Conservation (phyloP, 2,113 vertebrate genomes). For the Misgurnus anguillicaudatus region DNA sequence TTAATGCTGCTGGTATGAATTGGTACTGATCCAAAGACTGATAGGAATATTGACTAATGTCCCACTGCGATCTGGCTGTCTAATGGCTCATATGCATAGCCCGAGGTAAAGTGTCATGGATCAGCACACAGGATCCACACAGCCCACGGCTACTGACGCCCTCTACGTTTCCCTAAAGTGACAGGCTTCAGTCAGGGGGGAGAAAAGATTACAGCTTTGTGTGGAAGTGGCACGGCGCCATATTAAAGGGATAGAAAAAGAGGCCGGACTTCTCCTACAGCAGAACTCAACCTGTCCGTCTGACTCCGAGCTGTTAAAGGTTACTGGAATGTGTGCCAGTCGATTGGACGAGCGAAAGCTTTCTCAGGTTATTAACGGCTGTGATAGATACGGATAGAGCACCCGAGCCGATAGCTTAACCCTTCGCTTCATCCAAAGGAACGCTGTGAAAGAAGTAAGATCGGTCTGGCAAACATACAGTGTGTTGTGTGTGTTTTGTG, state of each 20-base stretch:
- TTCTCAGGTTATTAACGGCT: conserved; percentile 57
- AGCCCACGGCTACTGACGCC: conserved; percentile 47
- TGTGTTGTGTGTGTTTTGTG: conserved; percentile 51
- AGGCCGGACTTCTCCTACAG: conserved; percentile 34
- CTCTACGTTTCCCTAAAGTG: conserved; percentile 48
- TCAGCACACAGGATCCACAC: conserved; percentile 8
- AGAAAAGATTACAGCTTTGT: conserved; percentile 48
- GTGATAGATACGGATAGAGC: conserved; percentile 53
- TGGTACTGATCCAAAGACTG: conserved; percentile 38
- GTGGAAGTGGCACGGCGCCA: conserved; percentile 51
- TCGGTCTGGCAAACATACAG: conserved; percentile 10
- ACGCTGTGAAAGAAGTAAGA: not conserved
- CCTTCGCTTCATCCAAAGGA: conserved; percentile 33
- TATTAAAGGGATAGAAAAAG: conserved; percentile 46
- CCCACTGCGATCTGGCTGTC: conserved; percentile 6
- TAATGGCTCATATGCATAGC: conserved; percentile 42
- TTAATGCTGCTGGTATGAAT: conserved; percentile 24
- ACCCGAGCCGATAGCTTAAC: conserved; percentile 52
- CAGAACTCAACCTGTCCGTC: conserved; percentile 54
- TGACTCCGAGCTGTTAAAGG: conserved; percentile 60
- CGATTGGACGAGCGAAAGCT: conserved; percentile 54
- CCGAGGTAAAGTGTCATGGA: conserved; percentile 27
- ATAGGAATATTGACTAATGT: conserved; percentile 41
- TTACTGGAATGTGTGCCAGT: conserved; percentile 63
- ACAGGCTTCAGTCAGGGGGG: conserved; percentile 48